Evolutionary conservation across 1,140 invertebrate species (phyloP), one percentile per base, ranked within the genome.

Genomic region (Atta cephalotes): DNA sequence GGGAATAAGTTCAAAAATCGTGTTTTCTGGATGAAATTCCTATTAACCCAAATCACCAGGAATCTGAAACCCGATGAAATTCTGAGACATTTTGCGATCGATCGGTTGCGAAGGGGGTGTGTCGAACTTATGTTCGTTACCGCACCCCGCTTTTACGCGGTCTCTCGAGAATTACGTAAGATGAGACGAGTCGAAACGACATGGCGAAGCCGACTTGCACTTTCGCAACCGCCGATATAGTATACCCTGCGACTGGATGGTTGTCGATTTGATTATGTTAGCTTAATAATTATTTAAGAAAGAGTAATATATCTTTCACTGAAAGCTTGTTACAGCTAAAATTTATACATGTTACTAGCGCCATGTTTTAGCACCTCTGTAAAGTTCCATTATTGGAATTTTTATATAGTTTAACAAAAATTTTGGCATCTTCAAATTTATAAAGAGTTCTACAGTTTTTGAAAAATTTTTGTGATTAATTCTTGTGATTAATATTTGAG

Each of bases 61-160:
- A 84, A 90, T 86, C 49, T 65, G 21, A 62, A 85, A 63, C 63
- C 21, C 58, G 70, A 91, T 87, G 72, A 76, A 87, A 89, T 49
- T 82, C 79, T 87, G 85, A 91, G 87, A 88, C 80, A 90, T 89
- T 89, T 89, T 28, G 85, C 80, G 80, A 91, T 91, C 87, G 89
- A 91, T 91, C 90, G 90, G 70, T 70, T 85, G 87, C 84, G 80
- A 91, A 89, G 89, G 90, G 89, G 89, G 90, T 91, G 89, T 88
- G 89, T 91, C 87, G 78, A 88, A 88, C 76, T 71, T 65, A 68
- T 87, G 66, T 85, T 87, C 79, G 72, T 70, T 65, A 79, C 77
- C 84, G 70, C 76, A 82, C 81, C 58, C 86, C 84, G 68, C 85
- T 90, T 90, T 90, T 85, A 90, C 88, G 81, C 88, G 80, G 45